Conservation (phyloP, 2,113 vertebrate species). For the Platysteira castanea region DNA sequence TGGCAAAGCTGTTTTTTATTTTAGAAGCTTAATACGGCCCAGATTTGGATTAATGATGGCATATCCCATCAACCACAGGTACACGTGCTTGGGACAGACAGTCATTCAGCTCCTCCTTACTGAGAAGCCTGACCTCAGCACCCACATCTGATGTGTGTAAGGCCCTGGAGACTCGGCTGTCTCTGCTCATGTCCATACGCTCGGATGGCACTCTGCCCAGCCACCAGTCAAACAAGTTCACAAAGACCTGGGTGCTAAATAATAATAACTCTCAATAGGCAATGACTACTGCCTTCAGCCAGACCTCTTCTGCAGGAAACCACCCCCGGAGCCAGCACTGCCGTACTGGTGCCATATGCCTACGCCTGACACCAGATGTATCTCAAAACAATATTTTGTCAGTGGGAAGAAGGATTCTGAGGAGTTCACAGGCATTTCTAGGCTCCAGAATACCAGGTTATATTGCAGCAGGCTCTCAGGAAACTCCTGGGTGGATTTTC, state of each 20-base stretch:
- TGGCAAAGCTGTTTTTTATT: constrained; percentile 70
- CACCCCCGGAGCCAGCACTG: constrained; percentile 18
- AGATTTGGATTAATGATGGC: constrained; percentile 53
- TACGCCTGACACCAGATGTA: constrained; percentile 61
- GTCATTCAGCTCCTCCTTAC: constrained; percentile 50
- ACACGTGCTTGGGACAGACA: constrained; percentile 51
- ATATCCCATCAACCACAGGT: constrained; percentile 68
- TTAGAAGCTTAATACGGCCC: constrained; percentile 64
- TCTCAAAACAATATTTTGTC: constrained; percentile 51
- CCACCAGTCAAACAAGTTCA: constrained; percentile 48
- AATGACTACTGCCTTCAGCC: constrained; percentile 23
- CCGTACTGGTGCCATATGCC: constrained; percentile 71
- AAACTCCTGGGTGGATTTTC: constrained; percentile 15
- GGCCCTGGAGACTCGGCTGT: constrained; percentile 23
- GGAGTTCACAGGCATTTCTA: constrained; percentile 60
- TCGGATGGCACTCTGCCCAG: constrained; percentile 39
- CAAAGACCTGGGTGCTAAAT: constrained; percentile 50
- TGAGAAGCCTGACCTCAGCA: constrained; percentile 30
- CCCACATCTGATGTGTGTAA: constrained; percentile 55
- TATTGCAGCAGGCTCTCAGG: constrained; percentile 38
- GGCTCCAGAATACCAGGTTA: constrained; percentile 7
- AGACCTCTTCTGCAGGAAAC: constrained; percentile 55
- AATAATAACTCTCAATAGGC: constrained; percentile 43
- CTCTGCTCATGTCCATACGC: not conserved
- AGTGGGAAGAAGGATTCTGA: constrained; percentile 37